A percentile compares a stretch with the other conserved stretches of the same genome.
Evolutionary conservation across 2,797 vertebrate genomes (phyloP).

Genomic region (Crenuchus spilurus): DNA sequence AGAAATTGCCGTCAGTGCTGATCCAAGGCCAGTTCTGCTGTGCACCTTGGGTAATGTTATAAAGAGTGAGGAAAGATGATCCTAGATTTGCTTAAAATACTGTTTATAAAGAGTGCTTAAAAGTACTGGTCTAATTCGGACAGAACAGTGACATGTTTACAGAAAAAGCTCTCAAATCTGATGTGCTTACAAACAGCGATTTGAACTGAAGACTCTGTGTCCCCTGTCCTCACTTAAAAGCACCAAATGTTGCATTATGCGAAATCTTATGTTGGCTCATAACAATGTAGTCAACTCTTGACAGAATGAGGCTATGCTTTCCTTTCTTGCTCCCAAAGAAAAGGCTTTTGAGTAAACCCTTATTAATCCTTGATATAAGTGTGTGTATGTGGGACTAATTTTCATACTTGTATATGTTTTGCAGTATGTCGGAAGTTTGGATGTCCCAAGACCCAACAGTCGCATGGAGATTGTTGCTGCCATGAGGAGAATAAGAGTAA

Average conservation of each 20-base stretch:
- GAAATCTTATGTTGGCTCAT: not conserved
- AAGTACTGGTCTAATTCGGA: not conserved
- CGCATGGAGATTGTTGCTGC: constrained; percentile 93
- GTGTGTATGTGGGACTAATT: not conserved
- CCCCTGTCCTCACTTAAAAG: not conserved
- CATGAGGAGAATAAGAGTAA: constrained; percentile 92
- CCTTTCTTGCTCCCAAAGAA: not conserved
- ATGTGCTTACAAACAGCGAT: not conserved
- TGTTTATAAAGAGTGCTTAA: not conserved
- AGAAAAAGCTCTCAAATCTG: not conserved
- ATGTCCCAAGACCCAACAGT: constrained; percentile 90
- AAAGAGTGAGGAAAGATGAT: not conserved
- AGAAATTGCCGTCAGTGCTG: constrained; percentile 3
- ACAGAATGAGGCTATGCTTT: constrained; percentile 8
- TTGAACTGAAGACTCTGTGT: not conserved
- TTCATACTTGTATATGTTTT: constrained; percentile 53
- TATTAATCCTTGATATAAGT: not conserved
- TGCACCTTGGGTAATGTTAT: not conserved
- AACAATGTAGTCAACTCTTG: not conserved
- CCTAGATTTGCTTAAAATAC: not conserved
- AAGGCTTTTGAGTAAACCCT: constrained; percentile 1
- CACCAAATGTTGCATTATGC: not conserved
- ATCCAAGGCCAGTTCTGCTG: constrained; percentile 9
- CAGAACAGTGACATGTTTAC: not conserved
- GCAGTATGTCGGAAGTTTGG: constrained; percentile 91